phyloP scores from a whole-genome alignment of 2,888 invertebrate genomes.

The Athetis lepigone region DNA sequence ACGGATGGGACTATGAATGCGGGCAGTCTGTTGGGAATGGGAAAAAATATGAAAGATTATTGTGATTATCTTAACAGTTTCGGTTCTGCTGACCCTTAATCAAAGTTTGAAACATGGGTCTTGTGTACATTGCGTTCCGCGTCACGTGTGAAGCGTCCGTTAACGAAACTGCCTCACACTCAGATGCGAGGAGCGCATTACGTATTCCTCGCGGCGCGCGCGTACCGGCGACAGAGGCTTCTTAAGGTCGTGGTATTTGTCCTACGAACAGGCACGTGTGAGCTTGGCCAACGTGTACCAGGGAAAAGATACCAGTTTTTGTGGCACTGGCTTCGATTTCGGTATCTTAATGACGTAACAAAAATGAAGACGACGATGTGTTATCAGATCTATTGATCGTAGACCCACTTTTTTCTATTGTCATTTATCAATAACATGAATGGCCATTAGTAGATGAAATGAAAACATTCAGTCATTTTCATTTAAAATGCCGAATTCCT shows the following conservation, averaged over 20 bases:
- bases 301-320: constrained; percentile 48
- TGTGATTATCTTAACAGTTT: constrained; percentile 51
- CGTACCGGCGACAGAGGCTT: constrained; percentile 51
- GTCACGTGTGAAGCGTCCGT: constrained; percentile 66
- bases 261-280: constrained; percentile 56
- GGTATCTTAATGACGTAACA: constrained; percentile 42
- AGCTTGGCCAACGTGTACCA: constrained; percentile 43
- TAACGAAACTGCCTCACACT: constrained; percentile 60
- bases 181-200: constrained; percentile 58
- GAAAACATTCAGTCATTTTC: constrained; percentile 10
- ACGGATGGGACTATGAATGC: constrained; percentile 35
- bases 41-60: constrained; percentile 47
- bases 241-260: constrained; percentile 61
- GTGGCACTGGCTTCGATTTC: constrained; percentile 13
- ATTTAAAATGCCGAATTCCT: constrained; percentile 3
- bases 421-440: constrained; percentile 20
- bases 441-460: constrained; percentile 19
- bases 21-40: constrained; percentile 19
- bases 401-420: constrained; percentile 37
- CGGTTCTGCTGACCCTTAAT: constrained; percentile 39
- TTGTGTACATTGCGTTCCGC: constrained; percentile 56
- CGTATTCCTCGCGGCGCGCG: constrained; percentile 58
- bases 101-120: constrained; percentile 39
- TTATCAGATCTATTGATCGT: constrained; percentile 33
- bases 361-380: constrained; percentile 27